phyloP scores from a whole-genome alignment of 2,113 vertebrate species.

The Stercorarius parasiticus region DNA sequence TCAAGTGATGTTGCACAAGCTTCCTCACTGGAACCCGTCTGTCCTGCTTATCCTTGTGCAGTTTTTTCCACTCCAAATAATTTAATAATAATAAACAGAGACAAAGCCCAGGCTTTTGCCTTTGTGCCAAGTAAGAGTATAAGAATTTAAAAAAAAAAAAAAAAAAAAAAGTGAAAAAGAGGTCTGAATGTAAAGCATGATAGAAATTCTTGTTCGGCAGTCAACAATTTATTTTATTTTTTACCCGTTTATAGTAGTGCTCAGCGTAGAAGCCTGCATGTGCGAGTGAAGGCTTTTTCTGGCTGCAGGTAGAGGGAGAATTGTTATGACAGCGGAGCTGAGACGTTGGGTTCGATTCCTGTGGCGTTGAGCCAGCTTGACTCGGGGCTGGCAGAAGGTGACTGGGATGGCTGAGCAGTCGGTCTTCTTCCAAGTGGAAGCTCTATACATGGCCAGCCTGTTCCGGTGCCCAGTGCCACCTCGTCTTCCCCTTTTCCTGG shows the following conservation, averaged over 20 bases:
- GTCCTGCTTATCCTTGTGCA: neutral
- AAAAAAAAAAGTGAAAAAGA: neutral
- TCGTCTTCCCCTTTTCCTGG: neutral
- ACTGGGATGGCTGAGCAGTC: neutral
- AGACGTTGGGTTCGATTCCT: neutral
- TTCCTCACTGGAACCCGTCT: neutral
- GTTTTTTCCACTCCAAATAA: neutral
- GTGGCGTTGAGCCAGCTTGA: neutral
- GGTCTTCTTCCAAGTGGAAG: neutral
- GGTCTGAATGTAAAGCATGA: neutral
- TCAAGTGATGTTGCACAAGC: neutral
- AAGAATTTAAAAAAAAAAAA: neutral
- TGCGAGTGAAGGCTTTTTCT: neutral
- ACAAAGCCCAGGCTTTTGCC: neutral
- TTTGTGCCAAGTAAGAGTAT: neutral
- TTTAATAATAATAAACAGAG: neutral
- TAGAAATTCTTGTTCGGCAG: neutral
- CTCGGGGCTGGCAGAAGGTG: neutral
- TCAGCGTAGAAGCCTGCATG: neutral
- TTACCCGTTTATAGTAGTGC: neutral
- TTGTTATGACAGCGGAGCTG: neutral
- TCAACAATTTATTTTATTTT: neutral
- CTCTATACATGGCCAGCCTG: neutral
- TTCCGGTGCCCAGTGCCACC: neutral
- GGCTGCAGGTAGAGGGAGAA: neutral